Conservation (phyloP, 92 coral and sea anemone species). For the Bergia sp. region DNA sequence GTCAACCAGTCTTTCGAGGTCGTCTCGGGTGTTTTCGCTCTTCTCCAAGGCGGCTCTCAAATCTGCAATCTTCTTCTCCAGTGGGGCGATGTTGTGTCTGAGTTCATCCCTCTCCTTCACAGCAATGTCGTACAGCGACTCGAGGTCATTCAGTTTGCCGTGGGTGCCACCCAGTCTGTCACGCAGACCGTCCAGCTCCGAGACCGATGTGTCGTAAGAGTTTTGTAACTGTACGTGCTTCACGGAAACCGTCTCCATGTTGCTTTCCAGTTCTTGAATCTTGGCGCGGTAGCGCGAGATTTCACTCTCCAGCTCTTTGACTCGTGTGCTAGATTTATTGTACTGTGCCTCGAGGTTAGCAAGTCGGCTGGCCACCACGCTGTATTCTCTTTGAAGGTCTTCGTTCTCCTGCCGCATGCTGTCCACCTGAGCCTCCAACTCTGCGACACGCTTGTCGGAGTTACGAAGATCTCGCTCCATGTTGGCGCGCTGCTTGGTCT, state of each 20-base stretch:
- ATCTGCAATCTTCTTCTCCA: slow-evolving; percentile 88
- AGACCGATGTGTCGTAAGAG: slow-evolving; percentile 76
- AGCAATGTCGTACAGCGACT: slow-evolving; percentile 88
- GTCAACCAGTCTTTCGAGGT: slow-evolving; percentile 82
- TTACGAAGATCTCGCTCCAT: slow-evolving; percentile 86
- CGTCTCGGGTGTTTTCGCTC: slow-evolving; percentile 91
- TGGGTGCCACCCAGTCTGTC: slow-evolving; percentile 78
- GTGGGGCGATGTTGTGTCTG: slow-evolving; percentile 76
- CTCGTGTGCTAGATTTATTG: slow-evolving; percentile 68
- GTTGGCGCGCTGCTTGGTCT: slow-evolving; percentile 77
- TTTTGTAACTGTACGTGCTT: slow-evolving; percentile 75
- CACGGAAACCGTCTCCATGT: slow-evolving; percentile 71
- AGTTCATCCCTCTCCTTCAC: slow-evolving; percentile 94
- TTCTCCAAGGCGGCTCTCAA: slow-evolving; percentile 82
- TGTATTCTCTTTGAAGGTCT: slow-evolving; percentile 84
- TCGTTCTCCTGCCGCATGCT: slow-evolving; percentile 79
- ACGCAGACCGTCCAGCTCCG: slow-evolving; percentile 92
- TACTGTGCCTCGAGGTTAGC: slow-evolving; percentile 76
- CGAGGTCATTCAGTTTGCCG: slow-evolving; percentile 89
- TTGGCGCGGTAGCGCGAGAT: slow-evolving; percentile 72
- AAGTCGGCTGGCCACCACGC: slow-evolving; percentile 74
- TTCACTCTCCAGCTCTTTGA: slow-evolving; percentile 88
- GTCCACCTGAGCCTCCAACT: slow-evolving; percentile 83
- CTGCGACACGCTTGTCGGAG: slow-evolving; percentile 77
- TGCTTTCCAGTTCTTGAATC: slow-evolving; percentile 84